Conservation (phyloP, 2,113 vertebrate species). For the Mixornis gularis region DNA sequence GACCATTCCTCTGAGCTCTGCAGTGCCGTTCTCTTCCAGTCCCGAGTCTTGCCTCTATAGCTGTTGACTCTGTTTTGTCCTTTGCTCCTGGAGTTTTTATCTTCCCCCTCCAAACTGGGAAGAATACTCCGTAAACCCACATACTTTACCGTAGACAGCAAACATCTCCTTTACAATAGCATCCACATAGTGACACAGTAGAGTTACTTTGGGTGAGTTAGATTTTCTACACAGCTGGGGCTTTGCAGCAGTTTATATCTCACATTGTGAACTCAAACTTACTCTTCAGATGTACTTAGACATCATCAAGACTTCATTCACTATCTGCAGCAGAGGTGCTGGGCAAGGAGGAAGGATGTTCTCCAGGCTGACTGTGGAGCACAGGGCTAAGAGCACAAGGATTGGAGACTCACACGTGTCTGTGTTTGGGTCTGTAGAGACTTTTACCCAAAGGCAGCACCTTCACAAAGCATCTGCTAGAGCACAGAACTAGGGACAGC, state of each 20-base stretch:
- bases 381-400: not conserved
- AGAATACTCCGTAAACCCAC: not conserved
- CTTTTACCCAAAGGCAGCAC: not conserved
- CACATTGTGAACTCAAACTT: not conserved
- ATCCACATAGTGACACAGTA: fast-evolving
- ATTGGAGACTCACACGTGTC: fast-evolving
- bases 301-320: not conserved
- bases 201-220: not conserved
- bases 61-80: not conserved
- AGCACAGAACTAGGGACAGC: not conserved
- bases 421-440: not conserved
- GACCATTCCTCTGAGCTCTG: not conserved
- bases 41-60: not conserved
- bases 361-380: not conserved
- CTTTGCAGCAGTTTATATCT: not conserved
- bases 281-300: not conserved
- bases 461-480: not conserved
- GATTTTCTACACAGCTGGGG: not conserved
- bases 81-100: not conserved
- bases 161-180: not conserved
- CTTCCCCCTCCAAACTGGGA: not conserved
- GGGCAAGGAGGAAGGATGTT: not conserved
- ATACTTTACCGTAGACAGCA: fast-evolving
- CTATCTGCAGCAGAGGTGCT: not conserved
- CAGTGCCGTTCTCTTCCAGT: not conserved